Base-by-base conservation (phyloP, 1,140 invertebrate genomes). In the Zaprionus africanus region DNA sequence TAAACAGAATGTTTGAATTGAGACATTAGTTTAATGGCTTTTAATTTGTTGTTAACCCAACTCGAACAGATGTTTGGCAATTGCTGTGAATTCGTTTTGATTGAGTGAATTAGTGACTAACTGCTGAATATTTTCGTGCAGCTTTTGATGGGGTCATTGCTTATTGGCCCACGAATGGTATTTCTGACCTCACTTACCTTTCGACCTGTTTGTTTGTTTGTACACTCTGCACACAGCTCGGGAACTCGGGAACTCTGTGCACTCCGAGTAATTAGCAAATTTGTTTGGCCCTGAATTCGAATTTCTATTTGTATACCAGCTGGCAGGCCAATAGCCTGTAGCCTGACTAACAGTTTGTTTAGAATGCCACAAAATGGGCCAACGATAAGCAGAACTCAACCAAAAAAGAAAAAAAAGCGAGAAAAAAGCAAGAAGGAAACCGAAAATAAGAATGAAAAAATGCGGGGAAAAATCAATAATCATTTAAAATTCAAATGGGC, bases 401-500 rank as follows among this genome's bases (percentile, higher is more conserved):
- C 34, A 59, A 36, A 1, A 58, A 34, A 19, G n/a, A 17, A 7
- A 57, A 19, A 61, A 36, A 61, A 61, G n/a, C n/a, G n/a, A 19
- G n/a, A 17, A 7, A 57, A 19, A 61, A 36, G 56, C 57, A 49
- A 13, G 5, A 53, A 17, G n/a, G 60, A 62, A 49, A 65, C 46
- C 46, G 43, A 38, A 56, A 56, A 51, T 62, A 64, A 54, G 62
- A 28, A 46, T 17, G 38, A 63, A 57, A 26, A 38, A 54, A 31
- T n/a, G 22, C 31, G 49, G 58, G 71, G 64, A 67, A 81, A 81
- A 88, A 88, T 88, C 85, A 77, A 88, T 88, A 90, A 82, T 76
- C 78, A 90, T 88, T 88, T 88, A 76, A 88, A 90, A 88, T 88
- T 88, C 85, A 88, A 88, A 88, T 88, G 63, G 85, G 81, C 85